A percentile compares a stretch with the other conserved stretches of the same genome.
Evolutionary conservation across 1,140 invertebrate species (phyloP).

Genomic region (Drosophila truncata): DNA sequence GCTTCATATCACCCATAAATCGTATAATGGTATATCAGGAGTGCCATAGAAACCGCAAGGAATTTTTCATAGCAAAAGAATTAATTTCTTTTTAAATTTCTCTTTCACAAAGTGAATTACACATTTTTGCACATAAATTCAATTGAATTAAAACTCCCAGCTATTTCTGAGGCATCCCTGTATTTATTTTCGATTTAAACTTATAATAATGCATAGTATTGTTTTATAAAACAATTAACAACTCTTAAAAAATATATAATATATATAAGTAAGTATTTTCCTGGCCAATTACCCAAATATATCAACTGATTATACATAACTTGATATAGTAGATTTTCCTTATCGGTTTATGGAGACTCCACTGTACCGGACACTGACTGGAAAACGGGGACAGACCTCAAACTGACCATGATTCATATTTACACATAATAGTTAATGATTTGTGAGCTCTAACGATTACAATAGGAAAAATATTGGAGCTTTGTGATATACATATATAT

Average conservation of each 20-base stretch:
- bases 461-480: conserved; percentile 42
- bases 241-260: conserved; percentile 3
- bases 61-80: too few relatives aligned
- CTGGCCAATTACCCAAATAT: neutral
- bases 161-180: neutral
- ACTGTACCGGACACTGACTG: conserved; percentile 22
- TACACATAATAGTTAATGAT: conserved; percentile 60
- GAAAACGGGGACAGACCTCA: conserved; percentile 18
- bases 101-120: neutral
- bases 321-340: neutral
- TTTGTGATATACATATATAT: conserved; percentile 44
- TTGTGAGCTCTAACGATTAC: conserved; percentile 48
- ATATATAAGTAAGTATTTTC: neutral
- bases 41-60: neutral
- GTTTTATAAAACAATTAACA: neutral
- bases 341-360: neutral
- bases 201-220: neutral
- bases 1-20: neutral
- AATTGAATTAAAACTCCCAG: neutral
- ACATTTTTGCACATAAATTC: too few relatives aligned
- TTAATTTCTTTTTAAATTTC: neutral
- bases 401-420: conserved; percentile 33
- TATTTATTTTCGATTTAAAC: neutral
- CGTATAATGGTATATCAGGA: neutral
- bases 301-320: neutral